phyloP scores from a whole-genome alignment of 2,888 invertebrate genomes.

The Ommatoiulus sabulosus region DNA sequence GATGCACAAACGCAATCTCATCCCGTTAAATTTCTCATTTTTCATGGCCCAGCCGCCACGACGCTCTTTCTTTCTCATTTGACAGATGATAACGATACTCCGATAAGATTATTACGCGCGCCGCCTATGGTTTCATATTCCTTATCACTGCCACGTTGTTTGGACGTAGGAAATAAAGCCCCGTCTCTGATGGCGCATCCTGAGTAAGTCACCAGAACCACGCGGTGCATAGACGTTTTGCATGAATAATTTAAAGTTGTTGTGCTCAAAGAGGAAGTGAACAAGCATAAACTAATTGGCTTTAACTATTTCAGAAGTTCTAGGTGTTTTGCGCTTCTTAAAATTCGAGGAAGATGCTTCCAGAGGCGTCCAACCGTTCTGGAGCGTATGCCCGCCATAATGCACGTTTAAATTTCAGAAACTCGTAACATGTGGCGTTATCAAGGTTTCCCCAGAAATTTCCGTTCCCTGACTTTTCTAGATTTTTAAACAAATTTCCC shows the following conservation, averaged over 20 bases:
- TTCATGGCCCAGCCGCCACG: constrained; percentile 38
- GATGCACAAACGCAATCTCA: constrained; percentile 43
- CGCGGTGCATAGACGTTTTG: not conserved
- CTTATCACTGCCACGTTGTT: constrained; percentile 20
- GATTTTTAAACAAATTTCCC: no score
- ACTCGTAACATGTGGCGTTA: no score
- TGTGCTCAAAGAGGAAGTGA: not conserved
- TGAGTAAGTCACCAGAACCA: not conserved
- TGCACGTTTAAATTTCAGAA: no score
- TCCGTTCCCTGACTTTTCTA: no score
- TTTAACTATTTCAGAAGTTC: not conserved
- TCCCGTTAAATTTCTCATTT: constrained; percentile 43
- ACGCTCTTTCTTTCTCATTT: constrained; percentile 35
- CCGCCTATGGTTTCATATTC: constrained; percentile 40
- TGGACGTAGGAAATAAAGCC: not conserved
- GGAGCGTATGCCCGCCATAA: not conserved
- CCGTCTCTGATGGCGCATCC: not conserved
- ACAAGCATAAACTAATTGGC: not conserved
- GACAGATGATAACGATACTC: constrained; percentile 40
- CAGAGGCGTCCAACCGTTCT: not conserved
- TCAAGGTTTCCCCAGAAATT: no score
- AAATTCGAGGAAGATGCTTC: not conserved
- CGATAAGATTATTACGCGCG: constrained; percentile 31
- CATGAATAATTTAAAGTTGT: not conserved
- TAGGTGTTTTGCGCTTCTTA: not conserved